These are phyloP conservation scores for Coenonympha arcania DNA, from an alignment of 2,888 invertebrate species.

Conservation along the genomic window DNA sequence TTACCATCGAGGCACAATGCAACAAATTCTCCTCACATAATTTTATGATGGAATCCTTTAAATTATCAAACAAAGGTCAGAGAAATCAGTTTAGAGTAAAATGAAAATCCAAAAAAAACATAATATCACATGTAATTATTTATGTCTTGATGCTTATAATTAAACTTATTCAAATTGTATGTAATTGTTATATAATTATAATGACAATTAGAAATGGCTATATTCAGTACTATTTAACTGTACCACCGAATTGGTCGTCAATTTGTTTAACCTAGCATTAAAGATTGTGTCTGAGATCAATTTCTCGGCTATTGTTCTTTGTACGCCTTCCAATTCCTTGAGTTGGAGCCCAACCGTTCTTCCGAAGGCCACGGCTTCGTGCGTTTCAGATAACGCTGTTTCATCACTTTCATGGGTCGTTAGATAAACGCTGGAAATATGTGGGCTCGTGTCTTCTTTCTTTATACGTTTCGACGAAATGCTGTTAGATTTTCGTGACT, in stretches of 20 bases:
- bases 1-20: too few species aligned
- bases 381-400: not conserved
- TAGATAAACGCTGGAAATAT: slow-evolving; percentile 3
- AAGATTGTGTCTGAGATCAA: slow-evolving; percentile 43
- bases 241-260: slow-evolving; percentile 27
- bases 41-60: too few species aligned
- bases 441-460: not conserved
- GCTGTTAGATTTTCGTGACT: slow-evolving; percentile 1
- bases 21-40: too few species aligned
- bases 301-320: slow-evolving; percentile 40
- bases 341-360: slow-evolving; percentile 35
- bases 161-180: too few species aligned
- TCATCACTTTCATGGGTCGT: not conserved
- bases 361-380: slow-evolving; percentile 28
- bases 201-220: slow-evolving; percentile 3
- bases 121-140: too few species aligned
- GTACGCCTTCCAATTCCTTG: slow-evolving; percentile 31
- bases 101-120: too few species aligned
- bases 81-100: too few species aligned
- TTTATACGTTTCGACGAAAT: not conserved
- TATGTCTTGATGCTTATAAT: too few species aligned
- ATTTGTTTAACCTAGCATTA: slow-evolving; percentile 35
- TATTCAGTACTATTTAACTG: slow-evolving; percentile 14
- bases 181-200: too few species aligned
- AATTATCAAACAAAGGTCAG: too few species aligned